These are phyloP conservation scores for Carcinoscorpius rotundicauda DNA, from an alignment of 1,140 invertebrate species.

Conservation along the genomic window DNA sequence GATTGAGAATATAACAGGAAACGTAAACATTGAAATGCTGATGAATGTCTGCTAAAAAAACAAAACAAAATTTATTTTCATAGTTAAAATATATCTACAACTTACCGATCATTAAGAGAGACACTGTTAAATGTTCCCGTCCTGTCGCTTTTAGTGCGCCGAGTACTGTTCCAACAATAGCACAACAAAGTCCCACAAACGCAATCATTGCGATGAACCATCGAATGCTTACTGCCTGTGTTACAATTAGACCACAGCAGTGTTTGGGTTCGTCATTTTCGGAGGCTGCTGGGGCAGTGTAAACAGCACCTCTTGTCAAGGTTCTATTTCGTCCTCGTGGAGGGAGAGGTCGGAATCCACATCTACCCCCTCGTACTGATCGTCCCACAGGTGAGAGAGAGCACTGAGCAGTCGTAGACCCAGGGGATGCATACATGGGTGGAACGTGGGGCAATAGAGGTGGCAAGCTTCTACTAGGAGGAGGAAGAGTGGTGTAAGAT, in stretches of 20 bases:
- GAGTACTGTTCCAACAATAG: slow-evolving; percentile 50
- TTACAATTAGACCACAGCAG: slow-evolving; percentile 47
- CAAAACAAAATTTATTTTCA: too few relatives aligned
- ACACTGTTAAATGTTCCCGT: slow-evolving; percentile 56
- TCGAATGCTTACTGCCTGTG: slow-evolving; percentile 46
- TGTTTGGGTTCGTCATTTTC: slow-evolving; percentile 46
- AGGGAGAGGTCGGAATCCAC: slow-evolving; percentile 1
- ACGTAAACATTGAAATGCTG: too few relatives aligned
- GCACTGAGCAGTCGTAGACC: slow-evolving; percentile 6
- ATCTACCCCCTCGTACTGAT: not conserved
- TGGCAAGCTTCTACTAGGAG: slow-evolving; percentile 8
- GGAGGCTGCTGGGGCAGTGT: slow-evolving; percentile 10
- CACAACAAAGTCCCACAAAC: slow-evolving; percentile 47
- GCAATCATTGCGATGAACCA: slow-evolving; percentile 58
- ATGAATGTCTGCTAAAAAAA: too few relatives aligned
- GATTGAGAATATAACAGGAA: too few relatives aligned
- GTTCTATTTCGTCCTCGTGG: not conserved
- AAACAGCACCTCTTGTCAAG: not conserved
- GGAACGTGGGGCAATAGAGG: slow-evolving; percentile 14
- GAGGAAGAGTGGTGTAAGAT: slow-evolving; percentile 32
- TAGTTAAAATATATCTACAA: too few relatives aligned
- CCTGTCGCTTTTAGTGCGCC: slow-evolving; percentile 55
- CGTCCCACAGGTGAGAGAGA: slow-evolving; percentile 5
- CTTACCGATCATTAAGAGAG: slow-evolving; percentile 66
- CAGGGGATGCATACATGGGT: slow-evolving; percentile 10